Percentiles rank a stretch among this genome's conserved stretches.
Conservation (phyloP, 1,140 invertebrate species). For the Ericerus pela region DNA sequence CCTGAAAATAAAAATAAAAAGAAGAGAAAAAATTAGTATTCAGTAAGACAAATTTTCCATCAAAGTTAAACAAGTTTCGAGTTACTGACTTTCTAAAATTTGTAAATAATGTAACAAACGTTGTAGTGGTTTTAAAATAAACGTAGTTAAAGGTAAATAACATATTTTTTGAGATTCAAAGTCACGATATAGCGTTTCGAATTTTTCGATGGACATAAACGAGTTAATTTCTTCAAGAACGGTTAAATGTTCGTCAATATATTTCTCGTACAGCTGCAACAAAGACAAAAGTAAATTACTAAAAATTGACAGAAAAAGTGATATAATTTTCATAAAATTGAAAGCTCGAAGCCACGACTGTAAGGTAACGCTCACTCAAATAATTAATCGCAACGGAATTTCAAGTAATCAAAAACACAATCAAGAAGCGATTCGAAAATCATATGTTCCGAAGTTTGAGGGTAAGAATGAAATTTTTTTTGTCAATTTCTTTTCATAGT, state of each 20-base stretch:
- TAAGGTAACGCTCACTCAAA: too few species aligned
- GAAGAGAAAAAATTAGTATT: too few species aligned
- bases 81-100: slow-evolving; percentile 43
- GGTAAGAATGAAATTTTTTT: too few species aligned
- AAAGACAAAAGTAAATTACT: slow-evolving; percentile 18
- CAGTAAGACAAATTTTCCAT: too few species aligned
- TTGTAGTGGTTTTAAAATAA: slow-evolving; percentile 79
- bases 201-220: slow-evolving; percentile 49
- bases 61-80: background rate
- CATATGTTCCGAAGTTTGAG: too few species aligned
- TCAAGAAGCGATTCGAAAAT: background rate
- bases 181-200: slow-evolving; percentile 64
- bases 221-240: slow-evolving; percentile 60
- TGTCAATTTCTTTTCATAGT: too few species aligned
- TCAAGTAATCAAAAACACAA: too few species aligned
- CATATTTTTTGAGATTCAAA: slow-evolving; percentile 75
- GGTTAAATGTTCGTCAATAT: slow-evolving; percentile 57
- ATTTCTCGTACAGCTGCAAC: slow-evolving; percentile 60
- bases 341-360: too few species aligned
- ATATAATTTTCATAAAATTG: background rate
- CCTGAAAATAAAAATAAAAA: background rate
- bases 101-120: slow-evolving; percentile 71
- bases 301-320: background rate
- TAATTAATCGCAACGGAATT: too few species aligned
- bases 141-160: slow-evolving; percentile 70